Base-by-base conservation (phyloP, 2,113 vertebrate species). In the Tragulus kanchil region DNA sequence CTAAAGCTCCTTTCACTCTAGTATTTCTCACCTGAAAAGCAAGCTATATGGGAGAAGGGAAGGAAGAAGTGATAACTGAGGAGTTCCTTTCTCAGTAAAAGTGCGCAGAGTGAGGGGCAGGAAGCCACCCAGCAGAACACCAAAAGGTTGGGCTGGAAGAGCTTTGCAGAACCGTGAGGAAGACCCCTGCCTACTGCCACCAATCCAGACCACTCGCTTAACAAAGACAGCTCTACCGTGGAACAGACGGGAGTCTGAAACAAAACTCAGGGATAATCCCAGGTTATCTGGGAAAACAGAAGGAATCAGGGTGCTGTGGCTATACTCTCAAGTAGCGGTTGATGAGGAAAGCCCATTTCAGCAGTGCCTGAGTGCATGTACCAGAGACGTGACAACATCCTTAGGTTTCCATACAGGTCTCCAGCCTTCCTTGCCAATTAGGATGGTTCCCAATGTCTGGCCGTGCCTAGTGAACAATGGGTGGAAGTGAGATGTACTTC, bases 321-420 rank as follows among this genome's bases (percentile, higher is more conserved):
- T 67, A 56, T 31, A 3, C 19, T 36, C 58, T 42, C 25, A n/a
- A 45, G 31, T 11, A 45, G 50, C 3, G 2, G 61, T 56, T 50
- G 21, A 73, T 12, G 3, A 78, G 31, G 13, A n/a, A 58, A 45
- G 26, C 31, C 12, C 26, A 65, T 14, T 23, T 8, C 36, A 42
- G 71, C 59, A 61, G 12, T 45, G 26, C 23, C 3, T 54, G 50
- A 54, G 42, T 5, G 1, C 36, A 15, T 0, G 0, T n/a, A 13
- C 9, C 13, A 69, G 52, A 52, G 21, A 81, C 13, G 7, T 5
- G 6, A 45, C 59, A 21, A 5, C 21, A 2, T 71, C 52, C 58
- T 61, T 3, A 59, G 12, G 6, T 28, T 87, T 54, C 28, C 15
- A n/a, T 52, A 0, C 23, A 26, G 56, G 87, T 7, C 50, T 16